Evolutionary conservation across 2,113 vertebrate species (phyloP).

Genomic region (Amphiprion percula): DNA sequence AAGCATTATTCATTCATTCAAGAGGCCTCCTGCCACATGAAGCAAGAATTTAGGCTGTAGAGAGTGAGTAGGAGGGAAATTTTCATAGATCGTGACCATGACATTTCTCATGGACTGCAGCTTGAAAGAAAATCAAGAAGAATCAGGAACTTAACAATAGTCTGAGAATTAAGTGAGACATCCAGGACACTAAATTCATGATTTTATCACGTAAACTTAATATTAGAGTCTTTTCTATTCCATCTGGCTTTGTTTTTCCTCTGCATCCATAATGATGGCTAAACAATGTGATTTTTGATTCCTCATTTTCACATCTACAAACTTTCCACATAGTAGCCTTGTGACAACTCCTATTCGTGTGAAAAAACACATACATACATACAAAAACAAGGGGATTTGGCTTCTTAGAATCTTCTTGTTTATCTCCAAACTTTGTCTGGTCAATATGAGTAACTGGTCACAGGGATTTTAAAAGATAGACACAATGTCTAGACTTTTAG

Average conservation of each 20-base stretch:
- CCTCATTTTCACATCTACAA: background rate
- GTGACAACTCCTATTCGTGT: too few relatives aligned
- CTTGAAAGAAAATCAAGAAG: conserved; percentile 7
- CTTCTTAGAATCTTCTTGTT: too few relatives aligned
- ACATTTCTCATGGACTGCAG: background rate
- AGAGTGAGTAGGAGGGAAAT: background rate
- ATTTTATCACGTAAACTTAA: background rate
- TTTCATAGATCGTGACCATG: conserved; percentile 3
- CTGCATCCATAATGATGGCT: background rate
- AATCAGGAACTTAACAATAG: background rate
- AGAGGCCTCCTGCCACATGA: conserved; percentile 2
- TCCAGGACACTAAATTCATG: background rate
- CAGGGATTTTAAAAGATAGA: conserved; percentile 2
- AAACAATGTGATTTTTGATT: background rate
- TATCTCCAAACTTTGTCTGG: background rate
- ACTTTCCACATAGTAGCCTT: background rate
- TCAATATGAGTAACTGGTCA: background rate
- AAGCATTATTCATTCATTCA: conserved; percentile 33
- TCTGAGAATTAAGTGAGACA: background rate
- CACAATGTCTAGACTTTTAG: background rate
- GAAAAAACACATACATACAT: too few relatives aligned
- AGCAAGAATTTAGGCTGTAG: background rate
- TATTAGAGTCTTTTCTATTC: background rate
- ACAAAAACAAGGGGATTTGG: too few relatives aligned
- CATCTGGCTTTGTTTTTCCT: background rate